These are phyloP conservation scores for Cavia aperea DNA, from an alignment of 2,113 vertebrate species.

Conservation along the genomic window DNA sequence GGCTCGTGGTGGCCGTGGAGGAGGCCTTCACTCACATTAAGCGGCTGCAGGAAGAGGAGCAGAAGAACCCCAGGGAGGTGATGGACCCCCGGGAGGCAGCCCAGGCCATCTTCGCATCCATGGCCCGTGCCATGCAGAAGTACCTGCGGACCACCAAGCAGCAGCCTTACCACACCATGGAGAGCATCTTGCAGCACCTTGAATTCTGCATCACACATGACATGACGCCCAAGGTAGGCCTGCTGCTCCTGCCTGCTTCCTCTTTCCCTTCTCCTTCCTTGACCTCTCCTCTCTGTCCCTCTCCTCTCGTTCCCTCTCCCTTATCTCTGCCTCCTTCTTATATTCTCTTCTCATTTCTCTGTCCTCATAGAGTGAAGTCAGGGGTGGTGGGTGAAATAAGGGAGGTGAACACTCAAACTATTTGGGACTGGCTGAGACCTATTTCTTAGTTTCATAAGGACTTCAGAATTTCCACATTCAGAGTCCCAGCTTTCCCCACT, in stretches of 20 bases:
- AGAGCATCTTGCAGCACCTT: conserved; percentile 96
- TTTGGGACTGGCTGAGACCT: not conserved
- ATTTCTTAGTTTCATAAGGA: not conserved
- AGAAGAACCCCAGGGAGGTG: conserved; percentile 89
- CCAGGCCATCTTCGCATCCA: conserved; percentile 96
- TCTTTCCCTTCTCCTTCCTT: not conserved
- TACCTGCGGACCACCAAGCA: conserved; percentile 94
- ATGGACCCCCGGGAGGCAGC: conserved; percentile 96
- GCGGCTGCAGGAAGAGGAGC: conserved; percentile 92
- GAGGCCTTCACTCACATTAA: conserved; percentile 98
- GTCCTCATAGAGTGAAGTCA: not conserved
- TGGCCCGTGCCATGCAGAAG: conserved; percentile 98
- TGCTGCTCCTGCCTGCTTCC: not conserved
- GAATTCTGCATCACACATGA: conserved; percentile 99
- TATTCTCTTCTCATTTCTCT: not conserved
- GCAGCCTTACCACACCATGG: conserved; percentile 98
- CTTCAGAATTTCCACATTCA: not conserved
- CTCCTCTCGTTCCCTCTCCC: not conserved
- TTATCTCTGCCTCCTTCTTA: not conserved
- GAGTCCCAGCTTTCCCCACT: not conserved
- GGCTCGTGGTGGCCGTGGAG: conserved; percentile 94
- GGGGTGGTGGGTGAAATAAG: not conserved
- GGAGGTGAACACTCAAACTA: not conserved
- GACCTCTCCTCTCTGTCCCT: not conserved
- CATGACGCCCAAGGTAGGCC: conserved; percentile 92